These are phyloP conservation scores for Globia sparganii DNA, from an alignment of 2,888 invertebrate species.

Conservation along the genomic window DNA sequence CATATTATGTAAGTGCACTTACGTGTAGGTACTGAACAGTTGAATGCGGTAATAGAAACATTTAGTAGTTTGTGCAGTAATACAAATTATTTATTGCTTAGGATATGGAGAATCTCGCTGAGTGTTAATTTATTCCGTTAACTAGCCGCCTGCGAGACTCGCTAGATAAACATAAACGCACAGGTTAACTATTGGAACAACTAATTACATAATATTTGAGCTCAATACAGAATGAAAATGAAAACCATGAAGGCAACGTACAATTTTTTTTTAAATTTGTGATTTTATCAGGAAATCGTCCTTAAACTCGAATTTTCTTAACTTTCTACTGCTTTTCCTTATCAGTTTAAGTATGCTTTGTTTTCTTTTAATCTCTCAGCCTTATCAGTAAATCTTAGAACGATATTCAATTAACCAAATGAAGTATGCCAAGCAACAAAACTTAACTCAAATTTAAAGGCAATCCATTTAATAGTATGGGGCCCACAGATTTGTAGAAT, in stretches of 20 bases:
- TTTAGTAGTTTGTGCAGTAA: conserved; percentile 46
- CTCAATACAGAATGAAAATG: conserved; percentile 38
- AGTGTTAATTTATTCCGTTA: conserved; percentile 61
- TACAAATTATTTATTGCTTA: conserved; percentile 54
- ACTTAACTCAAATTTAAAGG: conserved; percentile 10
- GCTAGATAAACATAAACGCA: conserved; percentile 39
- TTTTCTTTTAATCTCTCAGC: neutral
- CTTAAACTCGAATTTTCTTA: neutral
- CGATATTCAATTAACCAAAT: conserved; percentile 8
- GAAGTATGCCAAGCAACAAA: neutral
- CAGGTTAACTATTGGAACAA: conserved; percentile 43
- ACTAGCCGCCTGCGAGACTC: conserved; percentile 39
- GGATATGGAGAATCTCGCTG: conserved; percentile 40
- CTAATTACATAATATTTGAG: conserved; percentile 34
- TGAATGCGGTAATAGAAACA: conserved; percentile 57
- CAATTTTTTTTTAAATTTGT: neutral
- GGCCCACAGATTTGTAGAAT: conserved; percentile 40
- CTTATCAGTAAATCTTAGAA: neutral
- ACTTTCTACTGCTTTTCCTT: too few species aligned
- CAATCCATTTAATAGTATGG: conserved; percentile 30
- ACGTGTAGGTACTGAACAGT: conserved; percentile 18
- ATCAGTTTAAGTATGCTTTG: neutral
- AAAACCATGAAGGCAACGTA: neutral
- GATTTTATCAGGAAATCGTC: neutral
- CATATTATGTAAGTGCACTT: conserved; percentile 31